Evolutionary conservation across 1,140 invertebrate genomes (phyloP).

Genomic region (Portunus trituberculatus): DNA sequence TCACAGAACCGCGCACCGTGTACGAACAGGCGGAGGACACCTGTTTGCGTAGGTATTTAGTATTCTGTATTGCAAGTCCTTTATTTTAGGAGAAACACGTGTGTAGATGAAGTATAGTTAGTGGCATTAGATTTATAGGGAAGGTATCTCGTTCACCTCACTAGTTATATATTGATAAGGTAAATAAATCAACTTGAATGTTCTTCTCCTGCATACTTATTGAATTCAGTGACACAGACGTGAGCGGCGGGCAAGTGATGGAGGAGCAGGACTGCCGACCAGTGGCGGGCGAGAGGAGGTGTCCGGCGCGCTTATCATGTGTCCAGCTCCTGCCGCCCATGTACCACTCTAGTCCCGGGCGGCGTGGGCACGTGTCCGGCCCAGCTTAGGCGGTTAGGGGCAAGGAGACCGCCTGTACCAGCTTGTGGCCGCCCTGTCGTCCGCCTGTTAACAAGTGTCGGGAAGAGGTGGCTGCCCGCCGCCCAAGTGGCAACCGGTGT

Average conservation of each 20-base stretch:
- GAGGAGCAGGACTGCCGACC: background rate
- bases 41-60: too few species aligned
- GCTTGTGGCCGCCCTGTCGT: conserved; percentile 8
- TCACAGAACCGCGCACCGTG: too few species aligned
- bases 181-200: too few species aligned
- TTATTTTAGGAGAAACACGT: too few species aligned
- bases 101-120: too few species aligned
- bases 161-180: too few species aligned
- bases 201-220: too few species aligned
- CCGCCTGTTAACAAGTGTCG: conserved; percentile 28
- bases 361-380: conserved; percentile 43
- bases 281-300: background rate
- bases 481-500: conserved; percentile 50
- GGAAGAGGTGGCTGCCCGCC: conserved; percentile 16
- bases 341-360: conserved; percentile 58
- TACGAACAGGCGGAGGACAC: too few species aligned
- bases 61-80: too few species aligned
- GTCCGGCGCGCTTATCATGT: conserved; percentile 49
- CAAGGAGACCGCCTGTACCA: conserved; percentile 49
- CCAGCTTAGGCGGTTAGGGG: conserved; percentile 59
- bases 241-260: background rate
- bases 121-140: too few species aligned
- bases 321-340: conserved; percentile 45
- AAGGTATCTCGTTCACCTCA: too few species aligned
- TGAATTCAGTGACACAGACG: background rate